Evolutionary conservation across 2,888 invertebrate genomes (phyloP), one percentile per base, ranked within the genome.

Genomic region (Prenolepis imparis): DNA sequence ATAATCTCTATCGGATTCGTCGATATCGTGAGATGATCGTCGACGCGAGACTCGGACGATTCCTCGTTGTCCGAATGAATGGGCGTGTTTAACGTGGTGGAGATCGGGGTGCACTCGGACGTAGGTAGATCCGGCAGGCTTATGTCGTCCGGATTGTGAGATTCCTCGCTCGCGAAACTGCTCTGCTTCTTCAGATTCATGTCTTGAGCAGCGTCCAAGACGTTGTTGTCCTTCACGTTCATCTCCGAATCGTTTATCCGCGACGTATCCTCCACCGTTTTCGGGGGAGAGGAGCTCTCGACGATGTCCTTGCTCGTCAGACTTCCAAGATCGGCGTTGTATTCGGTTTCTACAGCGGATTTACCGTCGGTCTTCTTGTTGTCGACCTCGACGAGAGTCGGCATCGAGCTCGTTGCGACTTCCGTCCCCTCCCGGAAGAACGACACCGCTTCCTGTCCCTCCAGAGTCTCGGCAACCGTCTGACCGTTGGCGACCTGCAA

Each of bases 11-110:
- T 94, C 4, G 94, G 94, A 89, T 94, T 94, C 3, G 93, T 89
- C 0, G 91, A 87, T 80, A 92, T 91, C 5, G 87, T 88, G 8
- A 92, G 75, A 84, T 91, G 75, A 84, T 91, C 86, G 28, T 90
- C 89, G 12, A 77, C 87, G 66, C 90, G 92, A n/a, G 52, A 52
- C 21, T 92, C 91, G 2, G 94, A 90, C 0, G 93, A 93, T 64
- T 94, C 94, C 77, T 94, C 94, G 52, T 92, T 94, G 55, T 94
- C 94, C 0, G 94, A 94, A 67, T 94, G 94, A 63, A 92, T 94
- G 0, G 94, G 94, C 0, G 94, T 95, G 68, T 94, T 95, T 2
- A 95, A 81, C 1, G 94, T 94, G 24, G 94, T 94, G 5, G 94
- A 94, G 11, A 94, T 91, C 3, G 94, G 93, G 3, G 94, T 94